Evolutionary conservation across 2,888 invertebrate genomes (phyloP).

Genomic region (Mantis religiosa): DNA sequence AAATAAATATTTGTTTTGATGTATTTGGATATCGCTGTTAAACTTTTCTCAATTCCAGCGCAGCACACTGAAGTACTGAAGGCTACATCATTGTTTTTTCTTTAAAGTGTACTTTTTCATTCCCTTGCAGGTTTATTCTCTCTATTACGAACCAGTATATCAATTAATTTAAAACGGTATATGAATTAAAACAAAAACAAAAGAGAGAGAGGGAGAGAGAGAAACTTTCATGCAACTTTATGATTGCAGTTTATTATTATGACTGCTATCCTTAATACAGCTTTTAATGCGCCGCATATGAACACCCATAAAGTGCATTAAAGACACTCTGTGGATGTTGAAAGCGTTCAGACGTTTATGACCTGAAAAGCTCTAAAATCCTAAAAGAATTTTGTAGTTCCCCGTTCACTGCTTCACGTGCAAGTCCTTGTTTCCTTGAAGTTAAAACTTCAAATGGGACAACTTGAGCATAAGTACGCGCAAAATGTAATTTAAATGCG

Average conservation of each 20-base stretch:
- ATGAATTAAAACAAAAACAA: too few species aligned
- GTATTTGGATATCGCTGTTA: too few species aligned
- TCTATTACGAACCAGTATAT: too few species aligned
- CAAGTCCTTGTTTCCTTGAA: background rate
- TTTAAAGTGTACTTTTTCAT: background rate
- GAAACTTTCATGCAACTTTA: background rate
- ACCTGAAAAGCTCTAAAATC: background rate
- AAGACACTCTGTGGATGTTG: background rate
- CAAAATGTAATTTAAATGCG: too few species aligned
- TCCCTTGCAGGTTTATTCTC: too few species aligned
- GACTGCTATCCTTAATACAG: background rate
- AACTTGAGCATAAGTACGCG: too few species aligned
- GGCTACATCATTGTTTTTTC: background rate
- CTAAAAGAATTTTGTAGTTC: background rate
- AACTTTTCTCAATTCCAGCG: too few species aligned
- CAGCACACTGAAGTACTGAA: too few species aligned
- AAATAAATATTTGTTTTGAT: too few species aligned
- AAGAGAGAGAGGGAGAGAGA: background rate
- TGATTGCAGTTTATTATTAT: background rate
- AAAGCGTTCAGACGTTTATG: background rate
- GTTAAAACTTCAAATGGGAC: background rate
- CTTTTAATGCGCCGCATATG: background rate
- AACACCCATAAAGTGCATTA: background rate
- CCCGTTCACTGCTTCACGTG: background rate
- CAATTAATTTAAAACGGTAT: too few species aligned